Evolutionary conservation across 2,113 vertebrate genomes (phyloP).

Genomic region (Onychorhynchus coronatus): DNA sequence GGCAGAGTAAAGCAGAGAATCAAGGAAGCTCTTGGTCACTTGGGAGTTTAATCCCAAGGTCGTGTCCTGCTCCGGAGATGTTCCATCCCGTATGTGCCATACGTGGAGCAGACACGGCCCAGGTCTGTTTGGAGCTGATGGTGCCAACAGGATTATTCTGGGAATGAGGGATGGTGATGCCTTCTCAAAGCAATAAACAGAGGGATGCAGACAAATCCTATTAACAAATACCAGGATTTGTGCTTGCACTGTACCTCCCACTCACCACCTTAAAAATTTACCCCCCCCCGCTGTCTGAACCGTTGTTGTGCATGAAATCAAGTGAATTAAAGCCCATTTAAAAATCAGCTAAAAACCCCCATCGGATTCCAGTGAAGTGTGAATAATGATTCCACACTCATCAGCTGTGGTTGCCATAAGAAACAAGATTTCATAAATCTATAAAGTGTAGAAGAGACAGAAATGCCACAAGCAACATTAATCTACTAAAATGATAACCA

Average conservation of each 20-base stretch:
- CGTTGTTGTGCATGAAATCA: constrained; percentile 40
- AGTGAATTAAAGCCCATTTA: constrained; percentile 53
- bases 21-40: not conserved
- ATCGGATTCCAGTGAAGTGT: constrained; percentile 5
- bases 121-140: not conserved
- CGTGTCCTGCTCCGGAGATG: not conserved
- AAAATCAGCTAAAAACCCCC: constrained; percentile 28
- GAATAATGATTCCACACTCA: constrained; percentile 48
- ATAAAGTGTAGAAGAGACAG: not conserved
- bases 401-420: constrained; percentile 51
- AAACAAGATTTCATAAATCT: constrained; percentile 53
- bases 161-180: not conserved
- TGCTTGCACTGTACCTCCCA: constrained; percentile 36
- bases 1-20: not conserved
- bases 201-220: constrained; percentile 55
- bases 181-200: constrained; percentile 44
- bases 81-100: not conserved
- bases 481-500: not conserved
- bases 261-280: constrained; percentile 46
- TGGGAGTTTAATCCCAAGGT: not conserved
- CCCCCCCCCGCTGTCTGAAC: constrained; percentile 30
- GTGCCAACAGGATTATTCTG: constrained; percentile 2
- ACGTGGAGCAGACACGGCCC: not conserved
- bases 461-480: constrained; percentile 31
- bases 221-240: constrained; percentile 61